Evolutionary conservation across 2,113 vertebrate species (phyloP), one percentile per base, ranked within the genome.

Genomic region (Rhabdomys dilectus): DNA sequence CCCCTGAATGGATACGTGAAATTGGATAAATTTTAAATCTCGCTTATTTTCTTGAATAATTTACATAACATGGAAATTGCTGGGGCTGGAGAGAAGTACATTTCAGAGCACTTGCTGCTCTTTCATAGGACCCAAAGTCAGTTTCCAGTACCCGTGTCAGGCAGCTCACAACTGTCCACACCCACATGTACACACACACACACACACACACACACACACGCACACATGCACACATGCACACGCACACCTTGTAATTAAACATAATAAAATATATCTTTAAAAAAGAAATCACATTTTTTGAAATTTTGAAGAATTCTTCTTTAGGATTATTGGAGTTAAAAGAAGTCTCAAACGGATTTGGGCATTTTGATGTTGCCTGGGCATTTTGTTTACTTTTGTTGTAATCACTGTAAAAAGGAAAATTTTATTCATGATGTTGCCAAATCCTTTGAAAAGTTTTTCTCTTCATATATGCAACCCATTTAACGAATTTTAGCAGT

Each of bases 231-330:
- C n/a, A n/a, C n/a, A n/a, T n/a, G n/a, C n/a, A n/a, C n/a, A n/a
- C n/a, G n/a, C n/a, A n/a, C n/a, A n/a, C n/a, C n/a, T n/a, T n/a
- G n/a, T n/a, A n/a, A n/a, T n/a, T n/a, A n/a, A n/a, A n/a, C n/a
- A n/a, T n/a, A n/a, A n/a, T n/a, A n/a, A n/a, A n/a, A n/a, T n/a
- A n/a, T n/a, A n/a, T n/a, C n/a, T n/a, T n/a, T n/a, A n/a, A n/a
- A n/a, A n/a, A n/a, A n/a, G n/a, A n/a, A 84, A 26, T 84, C n/a
- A 10, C 7, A 62, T 29, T 87, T 93, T 91, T 88, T 75, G 58
- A 96, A 96, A 84, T 21, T 89, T 88, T 45, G 15, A 90, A 90
- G 22, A 95, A 88, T 92, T 91, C 24, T 94, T 93, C 73, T 24
- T 39, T 51, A 95, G 93, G 8, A 6, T 16, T 34, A 17, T 48